Evolutionary conservation across 2,888 invertebrate genomes (phyloP).

Genomic region (Drosophila acutilabella): DNA sequence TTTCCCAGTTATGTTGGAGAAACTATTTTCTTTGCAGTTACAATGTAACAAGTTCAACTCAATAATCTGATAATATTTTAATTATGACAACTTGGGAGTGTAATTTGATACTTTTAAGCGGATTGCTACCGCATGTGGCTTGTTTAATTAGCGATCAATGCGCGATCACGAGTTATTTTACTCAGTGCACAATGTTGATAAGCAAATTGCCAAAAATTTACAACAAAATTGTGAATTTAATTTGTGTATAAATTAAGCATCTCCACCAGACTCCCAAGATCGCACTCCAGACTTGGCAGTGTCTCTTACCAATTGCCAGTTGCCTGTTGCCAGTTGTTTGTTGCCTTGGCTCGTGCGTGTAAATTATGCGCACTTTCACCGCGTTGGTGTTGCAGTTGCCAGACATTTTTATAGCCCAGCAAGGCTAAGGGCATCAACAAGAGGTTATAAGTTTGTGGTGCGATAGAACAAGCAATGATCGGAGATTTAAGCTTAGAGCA

Average conservation of each 20-base stretch:
- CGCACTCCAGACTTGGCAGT: not conserved
- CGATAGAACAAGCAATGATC: not conserved
- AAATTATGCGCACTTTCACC: conserved; percentile 79
- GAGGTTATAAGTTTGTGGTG: not conserved
- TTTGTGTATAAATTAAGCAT: conserved; percentile 47
- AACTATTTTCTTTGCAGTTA: too few species aligned
- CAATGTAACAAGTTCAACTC: too few species aligned
- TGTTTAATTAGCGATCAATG: conserved; percentile 64
- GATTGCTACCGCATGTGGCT: conserved; percentile 68
- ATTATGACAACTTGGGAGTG: conserved; percentile 68
- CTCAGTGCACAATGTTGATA: conserved; percentile 49
- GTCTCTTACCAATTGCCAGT: not conserved
- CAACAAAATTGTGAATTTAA: conserved; percentile 56
- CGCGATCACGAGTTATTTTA: conserved; percentile 36
- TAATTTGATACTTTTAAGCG: conserved; percentile 50
- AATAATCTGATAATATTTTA: conserved; percentile 53
- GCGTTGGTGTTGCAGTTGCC: conserved; percentile 45
- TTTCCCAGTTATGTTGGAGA: not conserved
- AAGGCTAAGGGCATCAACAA: not conserved
- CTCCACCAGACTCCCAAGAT: not conserved
- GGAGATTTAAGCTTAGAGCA: too few species aligned
- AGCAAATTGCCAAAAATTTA: conserved; percentile 73
- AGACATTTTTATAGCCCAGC: not conserved
- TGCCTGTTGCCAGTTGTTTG: conserved; percentile 4
- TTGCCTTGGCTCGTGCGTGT: conserved; percentile 64